Base-by-base conservation (phyloP, 2,888 invertebrate genomes). In the Drosophila differens region DNA sequence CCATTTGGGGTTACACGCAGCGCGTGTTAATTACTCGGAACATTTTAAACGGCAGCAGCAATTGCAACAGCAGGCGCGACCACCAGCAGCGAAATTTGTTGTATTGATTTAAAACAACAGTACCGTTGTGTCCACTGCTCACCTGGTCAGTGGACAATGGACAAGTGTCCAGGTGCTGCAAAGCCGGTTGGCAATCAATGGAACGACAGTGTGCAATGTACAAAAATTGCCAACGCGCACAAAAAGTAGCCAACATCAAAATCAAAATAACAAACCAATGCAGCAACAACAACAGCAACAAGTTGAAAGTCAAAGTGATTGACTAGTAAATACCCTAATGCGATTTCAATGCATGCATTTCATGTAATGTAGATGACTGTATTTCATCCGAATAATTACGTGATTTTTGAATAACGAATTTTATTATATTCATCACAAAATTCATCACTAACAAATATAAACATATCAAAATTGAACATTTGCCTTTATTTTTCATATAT, bases 1-100 rank as follows among this genome's bases (percentile, higher is more conserved):
- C 82, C 85, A 85, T 85, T 85, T 86, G 85, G 86, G 86, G 86
- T 82, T 86, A 84, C 84, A 89, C 84, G 81, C 86, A 87, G 86
- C 82, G 82, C 85, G 89, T 89, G 85, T 86, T 86, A 86, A 86
- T 86, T 86, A 86, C 85, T 86, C 87, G 89, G 86, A 86, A 86
- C 85, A 86, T 89, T 86, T 86, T 86, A 86, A 86, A 84, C 89
- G 85, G 82, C 80, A 63, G 53, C 72, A 64, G 37, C 70, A 37
- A 35, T 62, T 53, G 14, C 53, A 33, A 14, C 57, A 39, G 22
- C n/a, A 30, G 30, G 28, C 28, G 66, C 75, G 80, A 74, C 78
- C 87, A 79, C 55, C 79, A 73, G 63, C 80, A 76, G 85, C 74
- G 83, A 85, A 79, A 88, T 85, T 85, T 85, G 83, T 85, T 85